phyloP scores from a whole-genome alignment of 2,797 vertebrate species.

The Mastacembelus armatus region DNA sequence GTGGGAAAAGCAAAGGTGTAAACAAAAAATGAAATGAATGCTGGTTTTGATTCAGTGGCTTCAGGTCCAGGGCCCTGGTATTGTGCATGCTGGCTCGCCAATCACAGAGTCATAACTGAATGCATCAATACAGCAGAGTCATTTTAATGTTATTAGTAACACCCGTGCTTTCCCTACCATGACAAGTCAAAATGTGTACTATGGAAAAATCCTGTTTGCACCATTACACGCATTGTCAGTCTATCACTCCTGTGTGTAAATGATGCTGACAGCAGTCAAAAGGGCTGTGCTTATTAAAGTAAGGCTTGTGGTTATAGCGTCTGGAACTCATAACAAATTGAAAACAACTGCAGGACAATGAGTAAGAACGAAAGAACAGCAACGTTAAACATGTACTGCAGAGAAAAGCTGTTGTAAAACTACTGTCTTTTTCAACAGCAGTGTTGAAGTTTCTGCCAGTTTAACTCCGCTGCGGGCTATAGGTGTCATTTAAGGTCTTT shows the following conservation, averaged over 20 bases:
- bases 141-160: neutral
- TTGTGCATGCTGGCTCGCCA: too few species aligned
- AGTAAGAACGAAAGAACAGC: neutral
- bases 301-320: constrained; percentile 3
- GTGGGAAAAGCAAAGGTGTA: neutral
- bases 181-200: too few species aligned
- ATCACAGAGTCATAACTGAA: too few species aligned
- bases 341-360: constrained; percentile 10
- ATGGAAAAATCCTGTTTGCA: neutral
- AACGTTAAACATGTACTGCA: neutral
- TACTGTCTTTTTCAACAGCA: neutral
- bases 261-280: constrained; percentile 3
- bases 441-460: constrained; percentile 9
- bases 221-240: neutral
- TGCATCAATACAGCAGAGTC: neutral
- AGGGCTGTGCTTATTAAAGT: constrained; percentile 9
- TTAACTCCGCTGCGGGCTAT: constrained; percentile 16
- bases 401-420: neutral
- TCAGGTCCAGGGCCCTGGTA: neutral
- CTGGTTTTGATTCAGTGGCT: neutral
- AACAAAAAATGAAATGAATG: neutral
- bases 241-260: neutral
- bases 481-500: constrained; percentile 23
- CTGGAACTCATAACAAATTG: constrained; percentile 17
- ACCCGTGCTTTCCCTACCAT: neutral